These are phyloP conservation scores for Acipenser oxyrinchus DNA, from an alignment of 2,797 vertebrate species.

Conservation along the genomic window DNA sequence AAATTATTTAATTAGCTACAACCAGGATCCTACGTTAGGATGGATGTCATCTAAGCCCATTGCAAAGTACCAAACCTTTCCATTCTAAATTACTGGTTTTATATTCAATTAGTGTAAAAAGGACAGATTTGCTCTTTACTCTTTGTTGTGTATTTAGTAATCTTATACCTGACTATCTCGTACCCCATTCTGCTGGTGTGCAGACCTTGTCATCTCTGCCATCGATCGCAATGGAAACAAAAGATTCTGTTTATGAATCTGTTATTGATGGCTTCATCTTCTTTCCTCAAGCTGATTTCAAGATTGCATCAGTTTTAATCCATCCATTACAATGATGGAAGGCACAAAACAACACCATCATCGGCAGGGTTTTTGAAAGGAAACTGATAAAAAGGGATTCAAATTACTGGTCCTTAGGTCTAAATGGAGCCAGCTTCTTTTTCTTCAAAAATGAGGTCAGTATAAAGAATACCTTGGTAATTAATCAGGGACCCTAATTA, in stretches of 20 bases:
- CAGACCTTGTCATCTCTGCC: slow-evolving; percentile 28
- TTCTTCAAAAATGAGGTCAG: too few species aligned
- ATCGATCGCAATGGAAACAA: slow-evolving; percentile 27
- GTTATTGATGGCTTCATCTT: slow-evolving; percentile 36
- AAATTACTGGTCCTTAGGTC: neutral
- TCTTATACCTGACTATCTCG: slow-evolving; percentile 23
- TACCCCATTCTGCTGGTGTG: slow-evolving; percentile 21
- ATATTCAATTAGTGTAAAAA: neutral
- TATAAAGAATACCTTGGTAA: too few species aligned
- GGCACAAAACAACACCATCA: neutral
- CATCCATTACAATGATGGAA: slow-evolving; percentile 26
- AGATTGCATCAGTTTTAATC: slow-evolving; percentile 33
- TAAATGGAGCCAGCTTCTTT: neutral
- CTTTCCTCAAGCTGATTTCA: slow-evolving; percentile 26
- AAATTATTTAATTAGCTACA: too few species aligned
- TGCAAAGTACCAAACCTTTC: too few species aligned
- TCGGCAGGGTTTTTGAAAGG: neutral
- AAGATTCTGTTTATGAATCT: slow-evolving; percentile 35
- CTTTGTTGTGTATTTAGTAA: slow-evolving; percentile 20
- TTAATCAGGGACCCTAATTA: too few species aligned
- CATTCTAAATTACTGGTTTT: too few species aligned
- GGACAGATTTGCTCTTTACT: slow-evolving; percentile 13
- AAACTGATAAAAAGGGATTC: neutral
- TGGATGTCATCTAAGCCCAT: too few species aligned
- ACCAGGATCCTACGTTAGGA: too few species aligned